Evolutionary conservation across 2,888 invertebrate species (phyloP).

Genomic region (Acleris emargana): DNA sequence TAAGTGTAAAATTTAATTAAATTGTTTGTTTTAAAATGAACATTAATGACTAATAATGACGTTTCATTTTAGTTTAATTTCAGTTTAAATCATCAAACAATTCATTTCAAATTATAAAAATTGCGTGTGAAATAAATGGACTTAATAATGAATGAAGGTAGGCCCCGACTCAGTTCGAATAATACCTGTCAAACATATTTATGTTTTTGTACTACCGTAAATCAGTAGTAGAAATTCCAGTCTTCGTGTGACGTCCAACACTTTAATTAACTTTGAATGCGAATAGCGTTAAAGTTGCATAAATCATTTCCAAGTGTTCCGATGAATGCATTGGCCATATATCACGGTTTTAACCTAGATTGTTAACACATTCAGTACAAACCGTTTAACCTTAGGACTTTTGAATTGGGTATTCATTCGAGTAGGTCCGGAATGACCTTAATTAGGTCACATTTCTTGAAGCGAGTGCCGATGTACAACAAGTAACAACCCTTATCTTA

Average conservation of each 20-base stretch:
- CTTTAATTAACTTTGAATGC: slow-evolving; percentile 1
- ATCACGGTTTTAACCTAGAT: slow-evolving; percentile 27
- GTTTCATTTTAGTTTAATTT: no score
- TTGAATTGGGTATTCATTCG: slow-evolving; percentile 26
- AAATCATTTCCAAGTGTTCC: slow-evolving; percentile 1
- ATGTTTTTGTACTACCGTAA: background rate
- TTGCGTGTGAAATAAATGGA: no score
- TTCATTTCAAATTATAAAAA: no score
- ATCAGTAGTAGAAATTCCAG: no score
- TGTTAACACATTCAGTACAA: slow-evolving; percentile 23
- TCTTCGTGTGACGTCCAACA: no score
- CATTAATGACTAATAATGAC: no score
- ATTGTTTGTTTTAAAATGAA: no score
- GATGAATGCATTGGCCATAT: slow-evolving; percentile 14
- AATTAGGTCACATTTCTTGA: slow-evolving; percentile 18
- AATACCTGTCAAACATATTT: no score
- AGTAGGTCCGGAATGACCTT: slow-evolving; percentile 17
- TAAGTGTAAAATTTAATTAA: no score
- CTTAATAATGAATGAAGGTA: no score
- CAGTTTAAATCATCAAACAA: no score
- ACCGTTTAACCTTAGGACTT: slow-evolving; percentile 32
- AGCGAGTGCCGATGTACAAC: background rate
- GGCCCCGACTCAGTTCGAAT: no score
- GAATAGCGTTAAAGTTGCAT: slow-evolving; percentile 1
- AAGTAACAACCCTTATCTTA: slow-evolving; percentile 10